These are phyloP conservation scores for Mastigias papua DNA, from an alignment of 30 jellyfish, hydroid and myxozoan genomes.

Conservation along the genomic window DNA sequence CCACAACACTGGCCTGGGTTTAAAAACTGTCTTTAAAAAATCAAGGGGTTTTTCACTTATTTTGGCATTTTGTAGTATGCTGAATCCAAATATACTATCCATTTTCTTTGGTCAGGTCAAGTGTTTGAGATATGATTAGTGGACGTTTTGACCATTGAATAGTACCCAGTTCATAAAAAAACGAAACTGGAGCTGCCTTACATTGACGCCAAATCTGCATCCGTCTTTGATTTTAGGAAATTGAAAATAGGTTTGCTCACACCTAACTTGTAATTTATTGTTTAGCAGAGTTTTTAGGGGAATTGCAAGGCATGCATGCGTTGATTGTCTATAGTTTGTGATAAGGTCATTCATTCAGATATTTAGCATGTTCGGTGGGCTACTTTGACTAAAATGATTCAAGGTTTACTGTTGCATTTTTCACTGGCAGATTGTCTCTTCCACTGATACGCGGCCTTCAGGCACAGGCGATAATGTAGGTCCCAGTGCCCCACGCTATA, in stretches of 20 bases:
- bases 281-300: too few species aligned
- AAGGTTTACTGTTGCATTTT: constrained; percentile 62
- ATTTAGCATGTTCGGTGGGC: too few species aligned
- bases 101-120: background rate
- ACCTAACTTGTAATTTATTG: too few species aligned
- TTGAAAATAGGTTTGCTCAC: too few species aligned
- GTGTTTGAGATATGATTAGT: background rate
- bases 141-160: background rate
- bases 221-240: too few species aligned
- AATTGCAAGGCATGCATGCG: too few species aligned
- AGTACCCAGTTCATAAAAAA: background rate
- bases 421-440: constrained; percentile 44
- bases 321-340: too few species aligned
- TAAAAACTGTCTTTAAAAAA: background rate
- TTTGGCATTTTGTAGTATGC: background rate
- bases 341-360: too few species aligned
- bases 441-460: constrained; percentile 52
- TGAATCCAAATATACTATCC: background rate
- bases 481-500: constrained; percentile 31
- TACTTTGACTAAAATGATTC: too few species aligned
- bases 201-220: too few species aligned
- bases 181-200: too few species aligned
- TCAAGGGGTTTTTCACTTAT: background rate
- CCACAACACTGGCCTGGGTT: background rate
- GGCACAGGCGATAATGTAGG: constrained; percentile 25